A percentile compares a stretch with the other conserved stretches of the same genome.
Conservation (phyloP, 2,888 invertebrate species). For the Sphaerophoria rueppellii region DNA sequence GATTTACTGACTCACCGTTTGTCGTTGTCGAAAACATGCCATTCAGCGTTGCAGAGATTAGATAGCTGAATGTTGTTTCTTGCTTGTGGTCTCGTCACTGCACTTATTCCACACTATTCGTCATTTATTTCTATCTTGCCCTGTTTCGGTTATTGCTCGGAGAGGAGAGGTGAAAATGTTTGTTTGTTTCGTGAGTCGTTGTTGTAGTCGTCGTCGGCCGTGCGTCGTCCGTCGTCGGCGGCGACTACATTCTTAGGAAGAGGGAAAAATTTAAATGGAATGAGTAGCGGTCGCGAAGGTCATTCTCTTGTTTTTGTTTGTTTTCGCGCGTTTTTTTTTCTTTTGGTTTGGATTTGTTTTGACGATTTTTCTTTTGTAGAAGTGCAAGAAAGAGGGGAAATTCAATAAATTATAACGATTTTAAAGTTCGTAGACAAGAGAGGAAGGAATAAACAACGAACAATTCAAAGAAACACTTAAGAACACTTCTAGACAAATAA, state of each 20-base stretch:
- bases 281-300: slow-evolving; percentile 72
- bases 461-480: slow-evolving; percentile 39
- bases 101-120: slow-evolving; percentile 12
- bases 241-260: background rate
- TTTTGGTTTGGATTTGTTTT: background rate
- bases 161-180: slow-evolving; percentile 62
- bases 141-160: background rate
- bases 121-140: background rate
- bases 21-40: background rate
- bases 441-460: slow-evolving; percentile 18
- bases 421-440: background rate
- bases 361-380: background rate
- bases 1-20: background rate
- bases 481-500: slow-evolving; percentile 31
- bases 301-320: slow-evolving; percentile 53
- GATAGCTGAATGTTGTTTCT: slow-evolving; percentile 45
- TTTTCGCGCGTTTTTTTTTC: slow-evolving; percentile 53
- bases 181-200: slow-evolving; percentile 49
- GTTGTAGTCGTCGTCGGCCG: too few species aligned
- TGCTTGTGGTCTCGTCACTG: slow-evolving; percentile 29
- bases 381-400: slow-evolving; percentile 8
- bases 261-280: slow-evolving; percentile 37
- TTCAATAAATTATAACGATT: slow-evolving; percentile 46
- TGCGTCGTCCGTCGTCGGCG: background rate
- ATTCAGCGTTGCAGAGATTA: slow-evolving; percentile 43